Percentiles rank a stretch among this genome's conserved stretches.
Evolutionary conservation across 2,888 invertebrate species (phyloP).

Genomic region (Nephrotoma appendiculata): DNA sequence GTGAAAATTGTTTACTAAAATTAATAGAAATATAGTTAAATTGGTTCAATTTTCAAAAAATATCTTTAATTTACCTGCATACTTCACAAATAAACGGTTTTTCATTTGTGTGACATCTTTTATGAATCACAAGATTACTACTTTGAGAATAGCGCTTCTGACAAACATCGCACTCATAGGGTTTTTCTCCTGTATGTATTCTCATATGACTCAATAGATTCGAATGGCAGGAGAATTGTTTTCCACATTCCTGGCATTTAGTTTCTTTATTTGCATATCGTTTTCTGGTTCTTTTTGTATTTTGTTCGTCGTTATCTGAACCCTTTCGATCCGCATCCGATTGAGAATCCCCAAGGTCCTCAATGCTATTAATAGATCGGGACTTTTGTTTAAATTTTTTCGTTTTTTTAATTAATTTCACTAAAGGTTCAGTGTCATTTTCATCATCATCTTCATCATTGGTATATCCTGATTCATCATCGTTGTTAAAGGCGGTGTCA

Average conservation of each 20-base stretch:
- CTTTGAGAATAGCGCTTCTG: background rate
- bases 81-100: background rate
- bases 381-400: background rate
- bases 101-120: slow-evolving; percentile 1
- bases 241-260: background rate
- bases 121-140: background rate
- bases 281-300: background rate
- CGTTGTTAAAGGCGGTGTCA: background rate
- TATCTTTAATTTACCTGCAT: background rate
- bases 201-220: background rate
- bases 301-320: background rate
- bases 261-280: background rate
- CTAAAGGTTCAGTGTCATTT: background rate
- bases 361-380: background rate
- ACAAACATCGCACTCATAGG: background rate
- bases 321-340: background rate
- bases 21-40: background rate
- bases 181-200: background rate
- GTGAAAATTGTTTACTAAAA: slow-evolving; percentile 2
- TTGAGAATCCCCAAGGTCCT: background rate
- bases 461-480: background rate
- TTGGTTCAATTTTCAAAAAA: background rate
- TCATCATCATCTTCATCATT: background rate
- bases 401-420: background rate
- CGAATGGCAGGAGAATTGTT: background rate